Evolutionary conservation across 2,797 vertebrate species (phyloP), one percentile per base, ranked within the genome.

Genomic region (Alca torda): DNA sequence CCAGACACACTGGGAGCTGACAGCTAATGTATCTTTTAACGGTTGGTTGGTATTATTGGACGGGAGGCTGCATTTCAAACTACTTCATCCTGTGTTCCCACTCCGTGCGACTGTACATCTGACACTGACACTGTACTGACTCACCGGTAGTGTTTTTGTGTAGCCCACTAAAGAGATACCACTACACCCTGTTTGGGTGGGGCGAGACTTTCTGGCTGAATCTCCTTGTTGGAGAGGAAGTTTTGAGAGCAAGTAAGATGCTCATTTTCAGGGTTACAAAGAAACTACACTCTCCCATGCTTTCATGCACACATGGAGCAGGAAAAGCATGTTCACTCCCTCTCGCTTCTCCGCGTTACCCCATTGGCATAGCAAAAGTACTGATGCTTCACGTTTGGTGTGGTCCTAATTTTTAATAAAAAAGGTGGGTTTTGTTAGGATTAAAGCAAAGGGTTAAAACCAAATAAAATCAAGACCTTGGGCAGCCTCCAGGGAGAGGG

Each of bases 31-130:
- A 83, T 83, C 93, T 95, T 95, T 84, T 84, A 48, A 54, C 70
- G 87, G 88, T 91, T 96, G 92, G 91, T 39, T 84, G 96, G 67
- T 95, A 94, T 93, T 96, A 96, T 94, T 91, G 93, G 95, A 90
- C 8, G 7, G 90, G 60, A 95, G 63, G 69, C 75, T 95, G 80
- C 78, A 67, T 94, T 94, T 94, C 94, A 75, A 90, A 73, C 43
- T 63, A 92, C 88, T 89, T 83, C 83, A 92, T 78, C 68, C 87
- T 87, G 10, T 35, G 78, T 83, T 96, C 78, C 54, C 72, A 72
- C 77, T 83, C 83, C 61, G 50, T 72, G 68, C 54, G 2, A 95
- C 83, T 64, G 90, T 85, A 93, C 51, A 84, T 68, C 73, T 1
- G 7, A 89, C 56, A 80, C 46, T 30, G 63, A 89, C 53, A 80